A percentile compares a stretch with the other conserved stretches of the same genome.
These are phyloP conservation scores for Pelecanus crispus DNA, from an alignment of 2,113 vertebrate genomes.

Conservation along the genomic window DNA sequence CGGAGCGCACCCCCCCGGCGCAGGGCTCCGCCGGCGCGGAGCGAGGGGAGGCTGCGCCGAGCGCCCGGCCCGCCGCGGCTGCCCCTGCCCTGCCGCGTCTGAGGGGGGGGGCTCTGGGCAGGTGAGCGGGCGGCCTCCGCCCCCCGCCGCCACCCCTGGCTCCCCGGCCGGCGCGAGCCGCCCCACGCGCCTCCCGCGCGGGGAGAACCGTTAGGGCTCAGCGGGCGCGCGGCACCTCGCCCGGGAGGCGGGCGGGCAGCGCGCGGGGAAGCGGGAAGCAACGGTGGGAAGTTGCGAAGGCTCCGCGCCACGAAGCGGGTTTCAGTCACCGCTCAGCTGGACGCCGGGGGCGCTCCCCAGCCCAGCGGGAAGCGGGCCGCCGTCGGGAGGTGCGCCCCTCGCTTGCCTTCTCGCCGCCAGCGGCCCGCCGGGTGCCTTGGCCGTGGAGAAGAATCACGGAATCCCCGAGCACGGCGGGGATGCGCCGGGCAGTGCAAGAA, in stretches of 20 bases:
- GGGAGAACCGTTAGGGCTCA: background rate
- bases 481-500: background rate
- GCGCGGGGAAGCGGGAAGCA: accelerated
- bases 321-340: background rate
- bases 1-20: background rate
- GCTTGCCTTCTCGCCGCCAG: background rate
- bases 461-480: background rate
- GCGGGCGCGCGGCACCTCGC: background rate
- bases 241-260: background rate
- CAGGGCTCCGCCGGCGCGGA: background rate
- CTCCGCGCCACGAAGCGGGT: background rate
- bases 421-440: background rate
- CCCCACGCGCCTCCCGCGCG: background rate
- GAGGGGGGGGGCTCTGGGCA: background rate
- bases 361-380: too few relatives aligned
- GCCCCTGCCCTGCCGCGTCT: background rate
- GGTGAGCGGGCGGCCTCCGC: background rate
- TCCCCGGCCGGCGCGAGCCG: too few relatives aligned
- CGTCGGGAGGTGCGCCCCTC: background rate
- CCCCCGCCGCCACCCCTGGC: background rate
- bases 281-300: background rate
- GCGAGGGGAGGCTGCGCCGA: background rate
- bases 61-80: background rate
- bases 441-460: too few relatives aligned
- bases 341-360: background rate